phyloP scores from a whole-genome alignment of 92 coral and sea anemone genomes.

The Epizoanthus rinbou region DNA sequence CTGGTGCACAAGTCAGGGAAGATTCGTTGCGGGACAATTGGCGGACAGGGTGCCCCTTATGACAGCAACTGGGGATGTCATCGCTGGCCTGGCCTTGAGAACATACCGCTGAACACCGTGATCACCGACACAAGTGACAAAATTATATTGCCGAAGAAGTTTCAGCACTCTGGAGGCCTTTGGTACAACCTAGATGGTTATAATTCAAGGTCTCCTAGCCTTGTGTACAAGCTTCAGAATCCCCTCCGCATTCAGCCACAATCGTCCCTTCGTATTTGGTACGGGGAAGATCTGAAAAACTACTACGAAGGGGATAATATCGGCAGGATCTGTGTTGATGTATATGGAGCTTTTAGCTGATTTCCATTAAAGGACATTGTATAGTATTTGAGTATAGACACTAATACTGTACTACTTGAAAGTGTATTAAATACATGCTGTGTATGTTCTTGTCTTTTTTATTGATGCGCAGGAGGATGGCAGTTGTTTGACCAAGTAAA shows the following conservation, averaged over 20 bases:
- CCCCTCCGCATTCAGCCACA: conserved; percentile 16
- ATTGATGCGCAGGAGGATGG: not conserved
- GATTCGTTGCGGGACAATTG: conserved; percentile 21
- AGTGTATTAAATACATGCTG: not conserved
- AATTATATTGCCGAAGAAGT: not conserved
- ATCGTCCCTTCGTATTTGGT: conserved; percentile 34
- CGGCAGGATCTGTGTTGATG: conserved; percentile 41
- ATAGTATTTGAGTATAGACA: not conserved
- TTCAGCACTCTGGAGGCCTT: conserved; percentile 13
- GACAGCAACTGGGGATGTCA: conserved; percentile 27
- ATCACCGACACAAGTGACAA: conserved; percentile 7
- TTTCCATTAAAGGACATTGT: not conserved
- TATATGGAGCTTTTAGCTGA: conserved; percentile 34
- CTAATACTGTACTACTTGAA: not conserved
- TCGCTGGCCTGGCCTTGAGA: conserved; percentile 12
- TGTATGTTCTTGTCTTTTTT: not conserved
- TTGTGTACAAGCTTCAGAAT: conserved; percentile 23
- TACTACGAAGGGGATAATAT: conserved; percentile 35
- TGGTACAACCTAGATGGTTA: conserved; percentile 41
- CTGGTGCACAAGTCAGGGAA: conserved; percentile 16
- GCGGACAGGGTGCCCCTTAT: not conserved
- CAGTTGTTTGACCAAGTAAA: not conserved
- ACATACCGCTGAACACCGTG: conserved; percentile 17
- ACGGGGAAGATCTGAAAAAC: conserved; percentile 42
- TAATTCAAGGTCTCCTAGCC: conserved; percentile 35